Percentiles rank a stretch among this genome's conserved stretches.
These are phyloP conservation scores for Zoroaster sp. DNA, from an alignment of 53 echinoderm and acorn worm genomes.

Conservation along the genomic window DNA sequence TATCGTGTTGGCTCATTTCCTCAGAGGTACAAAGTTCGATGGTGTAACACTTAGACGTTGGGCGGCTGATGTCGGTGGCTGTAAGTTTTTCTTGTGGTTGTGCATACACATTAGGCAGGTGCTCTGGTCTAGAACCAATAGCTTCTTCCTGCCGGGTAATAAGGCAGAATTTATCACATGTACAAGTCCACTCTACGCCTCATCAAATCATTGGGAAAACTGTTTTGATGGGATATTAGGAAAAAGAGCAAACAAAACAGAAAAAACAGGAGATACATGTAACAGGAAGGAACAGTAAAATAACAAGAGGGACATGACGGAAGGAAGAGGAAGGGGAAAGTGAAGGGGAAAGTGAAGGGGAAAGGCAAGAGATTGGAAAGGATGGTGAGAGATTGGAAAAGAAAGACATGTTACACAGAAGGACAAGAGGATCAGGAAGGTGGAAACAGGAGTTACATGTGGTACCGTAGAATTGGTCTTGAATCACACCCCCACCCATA, in stretches of 20 bases:
- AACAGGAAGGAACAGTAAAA: not conserved
- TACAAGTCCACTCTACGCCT: not conserved
- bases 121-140: not conserved
- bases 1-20: slow-evolving; percentile 41
- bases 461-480: too few species aligned
- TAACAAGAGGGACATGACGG: not conserved
- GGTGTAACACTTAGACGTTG: slow-evolving; percentile 44
- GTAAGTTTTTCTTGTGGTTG: slow-evolving; percentile 21
- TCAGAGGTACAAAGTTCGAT: slow-evolving; percentile 25
- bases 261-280: not conserved
- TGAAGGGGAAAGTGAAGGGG: too few species aligned
- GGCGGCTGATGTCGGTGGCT: slow-evolving; percentile 25
- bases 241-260: not conserved
- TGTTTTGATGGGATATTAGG: not conserved
- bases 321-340: not conserved
- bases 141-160: not conserved
- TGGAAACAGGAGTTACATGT: too few species aligned
- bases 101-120: slow-evolving; percentile 50
- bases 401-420: not conserved
- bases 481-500: too few species aligned
- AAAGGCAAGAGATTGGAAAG: not conserved
- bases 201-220: slow-evolving; percentile 7
- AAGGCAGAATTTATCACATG: not conserved
- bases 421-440: not conserved
- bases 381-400: not conserved